Evolutionary conservation across 2,113 vertebrate species (phyloP).

Genomic region (Coptodon bakossiorum): DNA sequence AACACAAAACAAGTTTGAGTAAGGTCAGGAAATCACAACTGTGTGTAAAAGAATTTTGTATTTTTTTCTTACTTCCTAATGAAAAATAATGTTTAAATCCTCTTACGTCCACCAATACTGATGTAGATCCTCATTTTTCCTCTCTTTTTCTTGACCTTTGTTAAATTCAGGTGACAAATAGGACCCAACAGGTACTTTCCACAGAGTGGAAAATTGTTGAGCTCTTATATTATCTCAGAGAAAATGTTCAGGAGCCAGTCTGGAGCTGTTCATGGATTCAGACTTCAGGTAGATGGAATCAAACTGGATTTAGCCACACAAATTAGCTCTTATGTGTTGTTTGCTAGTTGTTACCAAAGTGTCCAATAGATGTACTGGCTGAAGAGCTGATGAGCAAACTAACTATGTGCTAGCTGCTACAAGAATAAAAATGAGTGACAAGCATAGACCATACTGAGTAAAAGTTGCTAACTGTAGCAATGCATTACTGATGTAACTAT

Average conservation of each 20-base stretch:
- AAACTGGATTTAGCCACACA: neutral
- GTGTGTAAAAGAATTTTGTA: neutral
- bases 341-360: neutral
- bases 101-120: neutral
- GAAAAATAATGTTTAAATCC: neutral
- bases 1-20: neutral
- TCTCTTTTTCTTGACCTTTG: neutral
- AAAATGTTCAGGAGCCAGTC: neutral
- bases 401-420: neutral
- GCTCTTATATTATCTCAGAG: neutral
- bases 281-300: neutral
- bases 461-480: neutral
- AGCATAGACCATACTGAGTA: neutral
- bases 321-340: neutral
- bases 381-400: neutral
- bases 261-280: neutral
- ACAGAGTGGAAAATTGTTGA: neutral
- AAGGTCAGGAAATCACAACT: neutral
- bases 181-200: neutral
- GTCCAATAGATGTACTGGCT: neutral
- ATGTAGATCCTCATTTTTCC: neutral
- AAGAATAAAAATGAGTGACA: neutral
- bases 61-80: neutral
- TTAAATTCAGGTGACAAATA: neutral
- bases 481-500: neutral